Base-by-base conservation (phyloP, 2,888 invertebrate genomes). In the Cheiracanthium punctorium region DNA sequence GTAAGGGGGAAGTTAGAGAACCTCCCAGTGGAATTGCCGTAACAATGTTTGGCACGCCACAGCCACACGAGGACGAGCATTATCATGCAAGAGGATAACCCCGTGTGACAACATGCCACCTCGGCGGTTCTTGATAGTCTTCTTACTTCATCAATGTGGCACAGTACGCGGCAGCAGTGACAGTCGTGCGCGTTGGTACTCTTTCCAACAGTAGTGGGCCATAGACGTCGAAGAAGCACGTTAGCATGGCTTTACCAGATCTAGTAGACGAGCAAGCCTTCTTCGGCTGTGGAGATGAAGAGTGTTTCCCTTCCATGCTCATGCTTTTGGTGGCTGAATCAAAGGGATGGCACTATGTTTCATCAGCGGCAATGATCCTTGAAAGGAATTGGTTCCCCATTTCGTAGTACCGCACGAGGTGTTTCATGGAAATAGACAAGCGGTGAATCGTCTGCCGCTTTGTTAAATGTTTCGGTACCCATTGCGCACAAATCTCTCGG, bases 261-360 rank as follows among this genome's bases (percentile, higher is more conserved):
- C 12, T 73, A 17, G 33, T 73, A 10, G 4, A 24, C 10, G 24
- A 29, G n/a, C 52, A 0, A 73, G 73, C 48, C 32, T 75, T 37
- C 37, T 37, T 64, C 33, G 30, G 52, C 30, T 30, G 32, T 58
- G 74, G 5, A 12, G 8, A 64, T 28, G 48, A 64, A 65, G 33
- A 33, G 48, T 75, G 75, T 65, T 33, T 5, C 75, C 32, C 58
- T 75, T 75, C 64, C 37, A 33, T 75, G 65, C 64, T 75, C 33
- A 75, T 75, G 28, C 30, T 28, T 75, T 75, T 32, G 24, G 75
- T 75, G 58, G 75, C 75, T 33, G 32, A 33, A 75, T 75, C 33
- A 75, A 64, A 75, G 33, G 64, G 64, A 65, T 75, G 32, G 30
- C 75, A 75, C 64, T 0, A 64, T 28, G 37, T 74, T 64, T 37